These are phyloP conservation scores for Noctua janthina DNA, from an alignment of 2,888 invertebrate species.

Conservation along the genomic window DNA sequence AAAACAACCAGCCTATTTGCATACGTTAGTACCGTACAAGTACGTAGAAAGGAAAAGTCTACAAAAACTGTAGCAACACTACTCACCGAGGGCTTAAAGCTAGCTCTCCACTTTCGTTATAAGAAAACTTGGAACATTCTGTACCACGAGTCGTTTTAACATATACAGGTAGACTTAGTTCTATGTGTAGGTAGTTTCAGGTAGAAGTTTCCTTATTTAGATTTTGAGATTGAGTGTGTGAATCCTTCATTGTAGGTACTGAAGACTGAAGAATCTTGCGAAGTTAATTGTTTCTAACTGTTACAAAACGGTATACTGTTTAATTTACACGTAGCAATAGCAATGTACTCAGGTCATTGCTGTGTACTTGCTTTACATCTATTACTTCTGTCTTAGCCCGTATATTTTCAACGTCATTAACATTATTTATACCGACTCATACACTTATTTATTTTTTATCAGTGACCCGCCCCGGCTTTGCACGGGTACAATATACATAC, in stretches of 20 bases:
- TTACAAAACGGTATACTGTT: slow-evolving; percentile 4
- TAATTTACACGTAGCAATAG: neutral
- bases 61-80: slow-evolving; percentile 64
- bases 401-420: neutral
- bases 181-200: slow-evolving; percentile 19
- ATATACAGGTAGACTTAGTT: slow-evolving; percentile 17
- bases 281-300: slow-evolving; percentile 21
- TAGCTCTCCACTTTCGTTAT: slow-evolving; percentile 76
- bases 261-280: neutral
- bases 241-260: slow-evolving; percentile 8
- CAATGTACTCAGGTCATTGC: neutral
- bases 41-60: slow-evolving; percentile 58
- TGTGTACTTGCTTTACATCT: neutral
- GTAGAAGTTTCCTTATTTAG: slow-evolving; percentile 35
- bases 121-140: slow-evolving; percentile 78
- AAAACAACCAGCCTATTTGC: slow-evolving; percentile 48
- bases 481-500: too few species aligned
- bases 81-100: slow-evolving; percentile 63
- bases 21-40: slow-evolving; percentile 41
- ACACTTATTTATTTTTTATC: neutral
- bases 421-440: too few species aligned
- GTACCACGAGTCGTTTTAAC: slow-evolving; percentile 50
- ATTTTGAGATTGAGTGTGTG: slow-evolving; percentile 23
- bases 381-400: neutral
- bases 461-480: too few species aligned